Conservation (phyloP, 2,797 vertebrate genomes). For the Macrochelys suwanniensis region DNA sequence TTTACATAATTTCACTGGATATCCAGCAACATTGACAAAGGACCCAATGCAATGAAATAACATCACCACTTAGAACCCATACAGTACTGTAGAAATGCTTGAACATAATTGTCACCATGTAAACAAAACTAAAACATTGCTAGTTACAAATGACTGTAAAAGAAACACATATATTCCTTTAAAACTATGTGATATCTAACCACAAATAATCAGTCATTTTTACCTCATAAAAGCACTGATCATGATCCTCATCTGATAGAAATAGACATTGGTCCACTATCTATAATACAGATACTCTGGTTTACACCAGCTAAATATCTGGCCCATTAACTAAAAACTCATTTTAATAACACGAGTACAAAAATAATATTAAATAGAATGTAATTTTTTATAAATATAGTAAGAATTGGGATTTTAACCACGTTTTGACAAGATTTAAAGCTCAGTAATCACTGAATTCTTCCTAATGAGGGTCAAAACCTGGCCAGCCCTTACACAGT, state of each 20-base stretch:
- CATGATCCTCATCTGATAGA: not conserved
- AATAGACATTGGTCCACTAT: not conserved
- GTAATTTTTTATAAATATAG: constrained; percentile 41
- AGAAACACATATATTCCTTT: not conserved
- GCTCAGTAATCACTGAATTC: constrained; percentile 66
- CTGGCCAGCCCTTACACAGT: constrained; percentile 57
- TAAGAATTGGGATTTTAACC: constrained; percentile 35
- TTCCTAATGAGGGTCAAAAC: constrained; percentile 70
- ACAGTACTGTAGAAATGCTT: not conserved
- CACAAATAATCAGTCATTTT: not conserved
- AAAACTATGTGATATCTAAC: not conserved
- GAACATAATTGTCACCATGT: not conserved
- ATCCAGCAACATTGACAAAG: not conserved
- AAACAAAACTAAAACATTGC: not conserved
- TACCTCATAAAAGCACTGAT: not conserved
- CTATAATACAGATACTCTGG: not conserved
- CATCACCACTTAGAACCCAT: rapidly evolving
- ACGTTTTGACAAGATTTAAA: constrained; percentile 63
- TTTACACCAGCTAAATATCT: not conserved
- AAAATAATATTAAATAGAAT: constrained; percentile 8
- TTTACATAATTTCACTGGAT: not conserved
- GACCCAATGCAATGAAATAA: not conserved
- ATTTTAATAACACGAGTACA: not conserved
- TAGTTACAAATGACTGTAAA: not conserved
- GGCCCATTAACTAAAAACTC: not conserved